Conservation (phyloP, 2,113 vertebrate species). For the Argyrosomus japonicus region DNA sequence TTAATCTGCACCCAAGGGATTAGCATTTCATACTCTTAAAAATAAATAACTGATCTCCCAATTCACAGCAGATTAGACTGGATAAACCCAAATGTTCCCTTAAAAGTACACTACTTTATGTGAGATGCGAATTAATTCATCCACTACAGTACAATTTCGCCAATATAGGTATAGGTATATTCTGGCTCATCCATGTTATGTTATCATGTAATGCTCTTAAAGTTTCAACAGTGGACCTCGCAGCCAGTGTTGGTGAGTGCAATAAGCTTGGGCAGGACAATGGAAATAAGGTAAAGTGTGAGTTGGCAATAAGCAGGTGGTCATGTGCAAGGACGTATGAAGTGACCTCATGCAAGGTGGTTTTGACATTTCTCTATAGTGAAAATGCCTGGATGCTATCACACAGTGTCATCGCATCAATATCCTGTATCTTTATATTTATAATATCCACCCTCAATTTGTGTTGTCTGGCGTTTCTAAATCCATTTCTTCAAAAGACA, state of each 20-base stretch:
- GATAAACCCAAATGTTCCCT: slow-evolving; percentile 32
- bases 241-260: slow-evolving; percentile 56
- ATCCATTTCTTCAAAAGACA: not conserved
- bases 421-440: not conserved
- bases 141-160: slow-evolving; percentile 17
- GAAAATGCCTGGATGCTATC: slow-evolving; percentile 32
- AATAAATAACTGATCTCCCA: slow-evolving; percentile 26
- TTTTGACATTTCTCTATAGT: slow-evolving; percentile 43
- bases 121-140: slow-evolving; percentile 1
- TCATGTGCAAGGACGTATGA: slow-evolving; percentile 60
- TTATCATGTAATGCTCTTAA: not conserved
- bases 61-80: slow-evolving; percentile 27
- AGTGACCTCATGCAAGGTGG: slow-evolving; percentile 66
- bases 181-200: slow-evolving; percentile 2
- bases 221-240: slow-evolving; percentile 18
- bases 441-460: slow-evolving; percentile 16
- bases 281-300: slow-evolving; percentile 40
- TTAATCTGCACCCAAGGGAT: slow-evolving; percentile 16
- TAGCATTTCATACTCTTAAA: slow-evolving; percentile 36
- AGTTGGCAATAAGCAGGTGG: slow-evolving; percentile 65
- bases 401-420: slow-evolving; percentile 9
- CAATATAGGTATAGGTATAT: not conserved
- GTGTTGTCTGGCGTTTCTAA: slow-evolving; percentile 69
- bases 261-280: slow-evolving; percentile 34
- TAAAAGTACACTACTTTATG: slow-evolving; percentile 30